A percentile compares a stretch with the other conserved stretches of the same genome.
phyloP scores from a whole-genome alignment of 2,797 vertebrate species.

The Melanotaenia nigrans region DNA sequence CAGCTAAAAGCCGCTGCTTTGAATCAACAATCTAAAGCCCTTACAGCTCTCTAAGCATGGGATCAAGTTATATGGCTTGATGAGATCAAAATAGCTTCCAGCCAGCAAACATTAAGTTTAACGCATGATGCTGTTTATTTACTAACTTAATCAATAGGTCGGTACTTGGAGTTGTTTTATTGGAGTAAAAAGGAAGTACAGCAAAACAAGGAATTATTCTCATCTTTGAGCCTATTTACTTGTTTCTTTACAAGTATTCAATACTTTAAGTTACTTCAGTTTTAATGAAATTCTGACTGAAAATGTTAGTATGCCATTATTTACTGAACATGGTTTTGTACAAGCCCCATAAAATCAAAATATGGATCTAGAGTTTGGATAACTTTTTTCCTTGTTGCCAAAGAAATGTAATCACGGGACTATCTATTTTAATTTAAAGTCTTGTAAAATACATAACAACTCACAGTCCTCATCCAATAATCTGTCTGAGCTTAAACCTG shows the following conservation, averaged over 20 bases:
- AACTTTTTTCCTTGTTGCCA: neutral
- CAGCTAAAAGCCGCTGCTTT: neutral
- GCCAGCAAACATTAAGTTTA: slow-evolving; percentile 5
- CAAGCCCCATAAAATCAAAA: neutral
- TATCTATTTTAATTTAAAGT: neutral
- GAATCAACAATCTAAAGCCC: slow-evolving; percentile 12
- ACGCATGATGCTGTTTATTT: neutral
- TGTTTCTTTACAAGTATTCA: neutral
- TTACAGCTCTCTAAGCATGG: slow-evolving; percentile 2
- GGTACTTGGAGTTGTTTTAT: neutral
- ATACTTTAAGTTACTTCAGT: neutral
- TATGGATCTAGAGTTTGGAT: neutral
- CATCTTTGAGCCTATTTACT: neutral
- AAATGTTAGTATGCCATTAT: neutral
- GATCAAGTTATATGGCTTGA: slow-evolving; percentile 5
- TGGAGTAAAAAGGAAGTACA: neutral
- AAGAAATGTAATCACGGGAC: neutral
- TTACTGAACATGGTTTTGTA: neutral
- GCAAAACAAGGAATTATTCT: neutral
- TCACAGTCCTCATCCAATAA: slow-evolving; percentile 7
- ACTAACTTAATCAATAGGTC: neutral
- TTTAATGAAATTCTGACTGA: neutral
- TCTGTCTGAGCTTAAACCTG: neutral
- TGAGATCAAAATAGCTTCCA: slow-evolving; percentile 19
- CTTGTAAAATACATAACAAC: neutral